A percentile compares a stretch with the other conserved stretches of the same genome.
Conservation (phyloP, 2,113 vertebrate species). For the Perca schrenkii region DNA sequence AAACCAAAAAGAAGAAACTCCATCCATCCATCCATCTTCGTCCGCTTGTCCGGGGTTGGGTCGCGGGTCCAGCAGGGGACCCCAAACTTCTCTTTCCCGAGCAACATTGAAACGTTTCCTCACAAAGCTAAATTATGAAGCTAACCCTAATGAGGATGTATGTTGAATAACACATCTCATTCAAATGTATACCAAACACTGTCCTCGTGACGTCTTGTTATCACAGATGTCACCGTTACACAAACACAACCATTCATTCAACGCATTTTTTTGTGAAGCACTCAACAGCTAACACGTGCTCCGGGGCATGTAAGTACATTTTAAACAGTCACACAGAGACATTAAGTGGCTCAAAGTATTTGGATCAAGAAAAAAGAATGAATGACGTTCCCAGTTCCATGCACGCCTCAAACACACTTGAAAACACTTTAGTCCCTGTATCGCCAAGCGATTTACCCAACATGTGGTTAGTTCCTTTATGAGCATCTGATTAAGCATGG, state of each 20-base stretch:
- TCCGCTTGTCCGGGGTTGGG: too few relatives aligned
- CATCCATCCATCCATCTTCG: too few relatives aligned
- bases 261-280: slow-evolving; percentile 12
- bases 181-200: not conserved
- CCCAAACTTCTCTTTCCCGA: too few relatives aligned
- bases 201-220: slow-evolving; percentile 24
- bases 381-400: slow-evolving; percentile 5
- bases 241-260: slow-evolving; percentile 38
- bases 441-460: slow-evolving; percentile 25
- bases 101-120: not conserved
- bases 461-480: slow-evolving; percentile 39
- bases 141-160: not conserved
- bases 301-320: slow-evolving; percentile 13
- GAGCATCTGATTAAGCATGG: slow-evolving; percentile 54
- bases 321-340: slow-evolving; percentile 36
- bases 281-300: slow-evolving; percentile 37
- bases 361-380: slow-evolving; percentile 12
- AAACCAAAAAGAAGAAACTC: not conserved
- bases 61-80: too few relatives aligned
- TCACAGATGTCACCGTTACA: slow-evolving; percentile 21
- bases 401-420: slow-evolving; percentile 27
- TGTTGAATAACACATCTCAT: slow-evolving; percentile 6
- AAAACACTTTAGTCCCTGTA: slow-evolving; percentile 35
- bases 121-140: not conserved
- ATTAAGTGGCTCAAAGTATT: slow-evolving; percentile 21